Evolutionary conservation across 2,113 vertebrate genomes (phyloP).

Genomic region (Eira barbara): DNA sequence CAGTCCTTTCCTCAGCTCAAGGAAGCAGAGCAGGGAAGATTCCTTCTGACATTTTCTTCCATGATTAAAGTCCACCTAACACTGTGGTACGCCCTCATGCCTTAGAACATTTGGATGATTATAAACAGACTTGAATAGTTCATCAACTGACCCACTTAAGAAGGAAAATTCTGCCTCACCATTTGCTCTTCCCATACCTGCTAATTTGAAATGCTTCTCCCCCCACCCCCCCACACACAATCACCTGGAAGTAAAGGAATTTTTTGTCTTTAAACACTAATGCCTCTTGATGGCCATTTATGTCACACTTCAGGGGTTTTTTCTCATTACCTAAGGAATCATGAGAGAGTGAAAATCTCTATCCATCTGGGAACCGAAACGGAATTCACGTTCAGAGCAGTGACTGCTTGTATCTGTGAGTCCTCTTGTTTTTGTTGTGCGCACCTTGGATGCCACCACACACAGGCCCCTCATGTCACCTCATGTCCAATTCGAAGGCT

Average conservation of each 20-base stretch:
- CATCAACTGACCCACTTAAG: constrained; percentile 22
- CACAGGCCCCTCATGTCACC: background rate
- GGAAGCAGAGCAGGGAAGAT: constrained; percentile 41
- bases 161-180: constrained; percentile 33
- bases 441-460: background rate
- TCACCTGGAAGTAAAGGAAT: constrained; percentile 44
- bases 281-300: constrained; percentile 24
- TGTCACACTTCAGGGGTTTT: constrained; percentile 45
- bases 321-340: constrained; percentile 59
- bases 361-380: constrained; percentile 45
- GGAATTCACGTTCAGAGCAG: background rate
- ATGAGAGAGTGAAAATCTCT: constrained; percentile 43
- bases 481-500: background rate
- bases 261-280: background rate
- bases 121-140: background rate
- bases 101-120: constrained; percentile 8
- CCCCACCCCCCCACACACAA: background rate
- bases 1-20: background rate
- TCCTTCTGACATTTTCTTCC: background rate
- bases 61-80: background rate
- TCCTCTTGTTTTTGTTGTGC: background rate
- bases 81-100: background rate
- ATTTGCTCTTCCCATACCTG: background rate
- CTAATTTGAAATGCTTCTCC: constrained; percentile 5
- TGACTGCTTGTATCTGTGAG: background rate